phyloP scores from a whole-genome alignment of 2,888 invertebrate genomes.

The Eupithecia abbreviata region DNA sequence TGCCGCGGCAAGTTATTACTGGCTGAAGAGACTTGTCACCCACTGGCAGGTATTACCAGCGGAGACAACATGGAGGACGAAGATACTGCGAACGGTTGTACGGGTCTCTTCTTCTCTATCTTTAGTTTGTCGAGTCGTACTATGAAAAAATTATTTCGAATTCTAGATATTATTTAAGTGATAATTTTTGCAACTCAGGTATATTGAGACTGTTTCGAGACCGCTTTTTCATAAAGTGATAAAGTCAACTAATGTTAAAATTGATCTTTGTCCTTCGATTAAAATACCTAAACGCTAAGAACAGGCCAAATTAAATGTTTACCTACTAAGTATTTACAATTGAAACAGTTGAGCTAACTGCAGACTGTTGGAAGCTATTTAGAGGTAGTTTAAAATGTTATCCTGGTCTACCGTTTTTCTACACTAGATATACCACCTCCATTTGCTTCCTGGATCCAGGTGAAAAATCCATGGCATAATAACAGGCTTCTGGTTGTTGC shows the following conservation, averaged over 20 bases:
- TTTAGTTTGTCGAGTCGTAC: too few species aligned
- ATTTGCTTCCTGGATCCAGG: constrained; percentile 1
- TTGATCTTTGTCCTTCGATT: too few species aligned
- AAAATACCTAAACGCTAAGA: too few species aligned
- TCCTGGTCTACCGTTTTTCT: neutral
- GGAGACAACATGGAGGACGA: constrained; percentile 1
- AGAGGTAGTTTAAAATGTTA: neutral
- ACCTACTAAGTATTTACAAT: neutral
- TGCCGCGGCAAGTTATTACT: constrained; percentile 35
- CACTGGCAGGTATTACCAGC: constrained; percentile 31
- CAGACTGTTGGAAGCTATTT: neutral
- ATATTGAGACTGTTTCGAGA: neutral
- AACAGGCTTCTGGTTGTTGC: constrained; percentile 41
- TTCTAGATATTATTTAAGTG: neutral
- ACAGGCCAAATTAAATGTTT: too few species aligned
- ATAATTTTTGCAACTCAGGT: neutral
- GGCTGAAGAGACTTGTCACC: constrained; percentile 30
- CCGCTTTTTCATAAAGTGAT: too few species aligned
- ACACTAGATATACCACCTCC: constrained; percentile 5
- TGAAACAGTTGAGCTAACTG: neutral
- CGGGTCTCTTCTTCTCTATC: neutral
- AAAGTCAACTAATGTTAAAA: too few species aligned
- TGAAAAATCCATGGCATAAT: constrained; percentile 34
- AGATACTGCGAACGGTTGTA: neutral
- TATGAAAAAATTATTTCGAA: too few species aligned